phyloP scores from a whole-genome alignment of 2,113 vertebrate species.

The Alectura lathami region DNA sequence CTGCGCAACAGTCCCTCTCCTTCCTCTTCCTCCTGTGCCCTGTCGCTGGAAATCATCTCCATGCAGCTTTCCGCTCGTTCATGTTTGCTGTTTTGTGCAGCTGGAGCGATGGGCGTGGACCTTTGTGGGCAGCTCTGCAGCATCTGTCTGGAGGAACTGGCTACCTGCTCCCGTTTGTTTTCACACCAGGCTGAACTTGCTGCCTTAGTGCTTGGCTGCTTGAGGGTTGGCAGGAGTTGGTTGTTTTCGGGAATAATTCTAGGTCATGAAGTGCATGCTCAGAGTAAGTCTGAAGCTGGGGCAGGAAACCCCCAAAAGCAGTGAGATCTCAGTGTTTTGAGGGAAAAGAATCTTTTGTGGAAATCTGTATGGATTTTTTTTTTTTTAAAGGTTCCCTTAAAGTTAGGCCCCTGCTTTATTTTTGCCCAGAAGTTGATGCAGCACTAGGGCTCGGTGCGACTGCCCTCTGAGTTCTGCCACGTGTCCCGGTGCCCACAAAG shows the following conservation, averaged over 20 bases:
- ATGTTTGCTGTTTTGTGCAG: background rate
- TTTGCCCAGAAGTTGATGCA: background rate
- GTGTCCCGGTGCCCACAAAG: background rate
- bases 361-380: background rate
- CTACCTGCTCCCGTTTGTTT: background rate
- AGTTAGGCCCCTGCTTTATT: background rate
- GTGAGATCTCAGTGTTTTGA: accelerated
- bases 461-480: background rate
- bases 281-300: background rate
- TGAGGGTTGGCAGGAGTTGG: accelerated
- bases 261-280: background rate
- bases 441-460: background rate
- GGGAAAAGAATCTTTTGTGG: background rate
- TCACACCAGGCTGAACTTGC: background rate
- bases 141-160: background rate
- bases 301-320: background rate
- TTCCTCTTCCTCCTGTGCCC: background rate
- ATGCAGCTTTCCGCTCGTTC: background rate
- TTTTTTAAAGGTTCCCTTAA: background rate
- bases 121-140: background rate
- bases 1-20: background rate
- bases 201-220: background rate
- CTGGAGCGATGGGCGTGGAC: background rate
- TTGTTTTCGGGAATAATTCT: background rate
- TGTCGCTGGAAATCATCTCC: background rate